Percentiles rank a stretch among this genome's conserved stretches.
Conservation (phyloP, 2,888 invertebrate species). For the Sesia bembeciformis region DNA sequence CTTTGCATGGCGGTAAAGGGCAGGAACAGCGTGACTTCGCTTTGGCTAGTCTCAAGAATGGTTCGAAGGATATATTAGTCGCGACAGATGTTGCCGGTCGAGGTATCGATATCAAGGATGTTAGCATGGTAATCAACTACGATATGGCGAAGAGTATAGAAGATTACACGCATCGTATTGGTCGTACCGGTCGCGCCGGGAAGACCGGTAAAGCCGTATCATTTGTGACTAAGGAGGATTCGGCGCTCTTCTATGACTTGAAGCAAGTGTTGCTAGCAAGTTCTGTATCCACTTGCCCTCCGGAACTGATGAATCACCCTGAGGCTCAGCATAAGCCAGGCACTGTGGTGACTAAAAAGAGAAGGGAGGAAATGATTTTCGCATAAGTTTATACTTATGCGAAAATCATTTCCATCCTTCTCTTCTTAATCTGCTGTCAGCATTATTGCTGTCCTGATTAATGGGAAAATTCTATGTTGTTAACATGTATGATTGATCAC, state of each 20-base stretch:
- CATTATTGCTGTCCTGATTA: not conserved
- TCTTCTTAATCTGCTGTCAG: too few species aligned
- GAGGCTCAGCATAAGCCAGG: conserved; percentile 99
- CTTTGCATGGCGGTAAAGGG: conserved; percentile 99
- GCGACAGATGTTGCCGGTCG: conserved; percentile 99
- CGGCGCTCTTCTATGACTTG: conserved; percentile 94
- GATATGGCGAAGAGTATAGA: conserved; percentile 99
- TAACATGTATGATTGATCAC: not conserved
- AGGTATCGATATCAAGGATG: conserved; percentile 99
- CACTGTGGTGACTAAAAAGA: conserved; percentile 93
- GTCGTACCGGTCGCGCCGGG: conserved; percentile 98
- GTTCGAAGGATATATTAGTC: conserved; percentile 97
- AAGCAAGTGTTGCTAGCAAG: conserved; percentile 92
- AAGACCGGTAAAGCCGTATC: conserved; percentile 97
- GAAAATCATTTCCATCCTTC: not conserved
- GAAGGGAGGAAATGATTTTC: conserved; percentile 96
- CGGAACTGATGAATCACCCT: conserved; percentile 97
- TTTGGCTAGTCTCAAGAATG: conserved; percentile 94
- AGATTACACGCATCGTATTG: conserved; percentile 98
- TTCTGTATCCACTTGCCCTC: conserved; percentile 95
- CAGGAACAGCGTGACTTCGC: conserved; percentile 99
- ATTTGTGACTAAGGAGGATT: conserved; percentile 98
- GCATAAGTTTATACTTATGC: conserved; percentile 82
- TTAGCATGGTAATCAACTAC: conserved; percentile 98
- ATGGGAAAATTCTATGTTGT: not conserved